Percentiles rank a stretch among this genome's conserved stretches.
phyloP scores from a whole-genome alignment of 2,888 invertebrate species.

The Pantelozetes paolii region DNA sequence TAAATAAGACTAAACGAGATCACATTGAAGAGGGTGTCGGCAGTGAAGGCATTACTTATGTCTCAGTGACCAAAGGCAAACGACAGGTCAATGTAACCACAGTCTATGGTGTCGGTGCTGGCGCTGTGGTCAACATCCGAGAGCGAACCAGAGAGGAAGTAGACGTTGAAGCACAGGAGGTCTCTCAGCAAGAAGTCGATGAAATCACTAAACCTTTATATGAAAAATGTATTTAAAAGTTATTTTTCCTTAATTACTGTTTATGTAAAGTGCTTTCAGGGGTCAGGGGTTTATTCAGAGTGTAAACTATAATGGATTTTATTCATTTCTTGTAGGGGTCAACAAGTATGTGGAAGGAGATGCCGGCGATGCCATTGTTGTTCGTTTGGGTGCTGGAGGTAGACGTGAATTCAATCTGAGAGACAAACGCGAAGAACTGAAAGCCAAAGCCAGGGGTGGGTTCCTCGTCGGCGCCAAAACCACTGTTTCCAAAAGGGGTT shows the following conservation, averaged over 20 bases:
- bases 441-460: not conserved
- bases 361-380: not conserved
- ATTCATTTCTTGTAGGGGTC: not conserved
- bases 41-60: not conserved
- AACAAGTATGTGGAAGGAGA: not conserved
- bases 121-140: not conserved
- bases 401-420: not conserved
- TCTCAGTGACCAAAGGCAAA: slow-evolving; percentile 9
- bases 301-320: not conserved
- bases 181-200: not conserved
- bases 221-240: not conserved
- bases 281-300: not conserved
- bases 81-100: slow-evolving; percentile 2
- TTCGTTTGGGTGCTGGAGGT: not conserved
- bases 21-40: not conserved
- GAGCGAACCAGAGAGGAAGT: not conserved
- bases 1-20: not conserved
- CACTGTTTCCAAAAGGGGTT: not conserved
- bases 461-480: not conserved
- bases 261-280: not conserved
- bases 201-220: not conserved
- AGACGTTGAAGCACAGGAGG: not conserved
- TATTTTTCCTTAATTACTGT: not conserved
- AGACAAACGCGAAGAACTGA: not conserved
- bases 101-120: slow-evolving; percentile 4